Base-by-base conservation (phyloP, 2,888 invertebrate species). In the Xylocampa areola region DNA sequence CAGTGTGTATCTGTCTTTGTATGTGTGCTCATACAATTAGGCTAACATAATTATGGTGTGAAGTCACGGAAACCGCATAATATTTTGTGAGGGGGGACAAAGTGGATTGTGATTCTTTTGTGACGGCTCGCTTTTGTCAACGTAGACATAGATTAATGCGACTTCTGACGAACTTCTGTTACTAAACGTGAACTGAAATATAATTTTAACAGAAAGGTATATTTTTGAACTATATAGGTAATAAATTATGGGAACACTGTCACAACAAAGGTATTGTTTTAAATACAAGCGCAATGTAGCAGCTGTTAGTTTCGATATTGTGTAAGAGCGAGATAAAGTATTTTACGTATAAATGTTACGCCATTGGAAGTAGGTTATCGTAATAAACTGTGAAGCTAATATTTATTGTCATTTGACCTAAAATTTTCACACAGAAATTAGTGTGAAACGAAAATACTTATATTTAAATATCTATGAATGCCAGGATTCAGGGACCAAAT, bases 61-160 rank as follows among this genome's bases (percentile, higher is more conserved):
- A 65, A 81, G 81, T 77, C 80, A 80, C 79, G 80, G 74, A 68
- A 73, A 76, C 59, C 73, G 68, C 79, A 78, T 81, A 76, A 83
- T 84, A 79, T 82, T 78, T 77, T 59, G 68, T 68, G 32, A 57
- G 59, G 47, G 60, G 60, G 65, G 49, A 63, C 58, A 69, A 76
- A 69, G 68, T 67, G 67, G 70, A 68, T 54, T 69, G 67, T 71
- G 73, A 76, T 72, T 82, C 84, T 80, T 87, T 88, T 88, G 85
- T 89, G 68, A 61, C 62, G 64, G 69, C 68, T 75, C 73, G 83
- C 85, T 86, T 81, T 88, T 90, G 86, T 89, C 77, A 76, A 71
- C 57, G 69, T 29, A 44, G 86, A 88, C 86, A 79, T 80, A 85
- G 87, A 91, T 88, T 87, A 86, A 90, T 89, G 85, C 67, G 51